A percentile compares a stretch with the other conserved stretches of the same genome.
Evolutionary conservation across 2,113 vertebrate species (phyloP).

Genomic region (Silurus glanis): DNA sequence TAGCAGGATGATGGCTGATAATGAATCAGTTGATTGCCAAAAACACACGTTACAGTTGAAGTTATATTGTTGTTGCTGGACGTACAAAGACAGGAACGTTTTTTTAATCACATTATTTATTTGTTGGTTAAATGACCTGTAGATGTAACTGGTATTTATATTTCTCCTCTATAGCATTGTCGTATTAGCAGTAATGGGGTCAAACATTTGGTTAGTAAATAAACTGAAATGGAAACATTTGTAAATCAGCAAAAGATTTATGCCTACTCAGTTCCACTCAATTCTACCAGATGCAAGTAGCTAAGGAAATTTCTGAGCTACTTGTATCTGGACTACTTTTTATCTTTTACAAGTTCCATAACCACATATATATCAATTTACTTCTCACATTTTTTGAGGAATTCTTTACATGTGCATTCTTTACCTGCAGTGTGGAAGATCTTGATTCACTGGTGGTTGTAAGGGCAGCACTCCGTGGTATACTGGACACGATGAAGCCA

Average conservation of each 20-base stretch:
- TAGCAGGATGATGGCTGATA: neutral
- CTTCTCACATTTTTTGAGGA: neutral
- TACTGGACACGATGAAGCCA: constrained; percentile 75
- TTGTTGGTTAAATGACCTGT: neutral
- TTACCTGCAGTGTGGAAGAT: constrained; percentile 76
- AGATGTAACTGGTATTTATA: neutral
- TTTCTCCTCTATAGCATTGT: neutral
- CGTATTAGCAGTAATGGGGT: neutral
- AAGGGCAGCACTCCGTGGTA: constrained; percentile 72
- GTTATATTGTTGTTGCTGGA: constrained; percentile 55
- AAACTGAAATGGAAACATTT: neutral
- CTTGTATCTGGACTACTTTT: neutral
- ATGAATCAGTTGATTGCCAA: no score
- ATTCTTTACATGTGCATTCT: constrained; percentile 22
- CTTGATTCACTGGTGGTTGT: constrained; percentile 73
- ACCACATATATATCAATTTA: no score
- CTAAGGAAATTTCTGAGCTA: neutral
- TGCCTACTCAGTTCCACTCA: neutral
- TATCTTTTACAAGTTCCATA: no score
- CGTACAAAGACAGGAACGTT: neutral
- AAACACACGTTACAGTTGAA: constrained; percentile 53
- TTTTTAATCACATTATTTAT: no score
- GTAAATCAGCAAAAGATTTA: neutral
- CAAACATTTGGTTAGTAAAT: neutral
- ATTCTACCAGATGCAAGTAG: no score